Percentiles rank a stretch among this genome's conserved stretches.
phyloP scores from a whole-genome alignment of 1,140 invertebrate genomes.

The Pomacea maculata region DNA sequence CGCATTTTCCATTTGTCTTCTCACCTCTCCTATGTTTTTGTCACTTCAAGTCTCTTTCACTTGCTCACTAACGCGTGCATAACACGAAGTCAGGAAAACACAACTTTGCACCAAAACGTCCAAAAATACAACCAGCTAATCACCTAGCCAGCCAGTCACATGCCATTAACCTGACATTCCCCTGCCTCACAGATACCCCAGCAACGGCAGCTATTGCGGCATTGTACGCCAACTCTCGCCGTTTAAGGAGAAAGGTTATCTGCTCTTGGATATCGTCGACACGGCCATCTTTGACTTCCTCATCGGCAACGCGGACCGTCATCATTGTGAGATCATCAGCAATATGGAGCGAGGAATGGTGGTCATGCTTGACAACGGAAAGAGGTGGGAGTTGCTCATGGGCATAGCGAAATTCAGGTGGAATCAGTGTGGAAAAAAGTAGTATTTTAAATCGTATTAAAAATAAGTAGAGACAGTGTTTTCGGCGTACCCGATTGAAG shows the following conservation, averaged over 20 bases:
- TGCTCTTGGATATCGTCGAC: slow-evolving; percentile 87
- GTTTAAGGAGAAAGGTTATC: slow-evolving; percentile 53
- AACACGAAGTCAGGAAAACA: too few relatives aligned
- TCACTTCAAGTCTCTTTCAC: background rate
- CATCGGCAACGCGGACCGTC: slow-evolving; percentile 93
- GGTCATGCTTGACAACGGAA: slow-evolving; percentile 87
- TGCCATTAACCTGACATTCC: background rate
- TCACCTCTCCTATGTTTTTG: background rate
- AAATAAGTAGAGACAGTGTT: background rate
- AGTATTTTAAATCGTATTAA: background rate
- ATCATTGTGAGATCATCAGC: slow-evolving; percentile 85
- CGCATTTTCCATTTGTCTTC: too few relatives aligned
- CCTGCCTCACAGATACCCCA: slow-evolving; percentile 76
- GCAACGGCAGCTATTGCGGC: slow-evolving; percentile 81
- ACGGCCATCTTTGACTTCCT: slow-evolving; percentile 91
- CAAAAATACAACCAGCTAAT: background rate
- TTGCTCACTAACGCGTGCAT: background rate
- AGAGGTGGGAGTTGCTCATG: slow-evolving; percentile 70
- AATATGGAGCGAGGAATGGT: slow-evolving; percentile 74
- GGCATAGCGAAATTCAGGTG: background rate
- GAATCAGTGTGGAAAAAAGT: background rate
- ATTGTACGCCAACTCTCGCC: slow-evolving; percentile 67
- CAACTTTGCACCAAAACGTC: too few relatives aligned
- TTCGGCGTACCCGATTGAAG: background rate
- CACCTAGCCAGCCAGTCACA: background rate